These are phyloP conservation scores for Hartigia nigra DNA, from an alignment of 2,888 invertebrate species.

Conservation along the genomic window DNA sequence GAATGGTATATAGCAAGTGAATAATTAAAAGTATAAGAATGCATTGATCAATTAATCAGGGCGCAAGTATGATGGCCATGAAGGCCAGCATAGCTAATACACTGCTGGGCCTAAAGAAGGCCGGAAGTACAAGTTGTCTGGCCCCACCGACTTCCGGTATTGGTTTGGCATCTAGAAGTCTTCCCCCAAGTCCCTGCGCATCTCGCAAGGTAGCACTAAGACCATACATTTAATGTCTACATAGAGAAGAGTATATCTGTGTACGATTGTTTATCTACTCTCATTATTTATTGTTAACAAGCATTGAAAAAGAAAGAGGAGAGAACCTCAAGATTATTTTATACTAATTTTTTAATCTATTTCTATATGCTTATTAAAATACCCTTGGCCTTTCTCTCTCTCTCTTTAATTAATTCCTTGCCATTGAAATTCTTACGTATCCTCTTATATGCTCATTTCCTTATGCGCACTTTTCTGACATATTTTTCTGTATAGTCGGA, in stretches of 20 bases:
- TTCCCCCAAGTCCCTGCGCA: constrained; percentile 66
- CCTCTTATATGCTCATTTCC: constrained; percentile 7
- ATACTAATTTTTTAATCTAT: neutral
- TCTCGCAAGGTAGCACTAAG: constrained; percentile 67
- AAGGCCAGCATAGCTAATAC: constrained; percentile 66
- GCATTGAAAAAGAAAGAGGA: constrained; percentile 1
- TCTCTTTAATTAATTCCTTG: neutral
- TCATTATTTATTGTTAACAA: neutral
- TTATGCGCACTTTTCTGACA: constrained; percentile 2
- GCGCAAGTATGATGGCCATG: constrained; percentile 64
- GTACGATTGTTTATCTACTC: neutral
- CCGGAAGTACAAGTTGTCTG: constrained; percentile 78
- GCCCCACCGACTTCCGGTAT: constrained; percentile 71
- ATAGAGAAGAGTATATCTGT: neutral
- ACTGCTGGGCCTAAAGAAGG: constrained; percentile 73
- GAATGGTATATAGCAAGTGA: constrained; percentile 9
- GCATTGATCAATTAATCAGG: constrained; percentile 54
- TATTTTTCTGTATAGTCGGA: neutral
- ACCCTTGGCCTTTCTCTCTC: constrained; percentile 10
- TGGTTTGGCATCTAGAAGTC: constrained; percentile 63
- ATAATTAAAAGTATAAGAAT: constrained; percentile 16
- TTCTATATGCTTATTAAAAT: neutral
- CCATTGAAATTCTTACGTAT: neutral
- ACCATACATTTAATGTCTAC: constrained; percentile 29
- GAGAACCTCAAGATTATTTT: neutral